Evolutionary conservation across 1,140 invertebrate species (phyloP).

Genomic region (Acarapis woodi): DNA sequence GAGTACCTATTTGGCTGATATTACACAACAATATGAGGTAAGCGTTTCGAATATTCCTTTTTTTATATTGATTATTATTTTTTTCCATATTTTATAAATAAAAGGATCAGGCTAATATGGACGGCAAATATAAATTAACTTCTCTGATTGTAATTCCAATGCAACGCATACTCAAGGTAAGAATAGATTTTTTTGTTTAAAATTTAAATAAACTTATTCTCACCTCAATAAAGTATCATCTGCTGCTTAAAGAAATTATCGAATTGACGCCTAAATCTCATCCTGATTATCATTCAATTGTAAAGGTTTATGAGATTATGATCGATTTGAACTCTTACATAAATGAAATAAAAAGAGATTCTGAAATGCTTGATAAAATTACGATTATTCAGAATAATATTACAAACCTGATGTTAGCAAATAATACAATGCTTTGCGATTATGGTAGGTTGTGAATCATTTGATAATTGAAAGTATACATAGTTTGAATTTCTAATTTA

Average conservation of each 20-base stretch:
- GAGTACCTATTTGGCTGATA: slow-evolving; percentile 27
- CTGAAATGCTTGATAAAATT: slow-evolving; percentile 65
- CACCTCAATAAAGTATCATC: too few species aligned
- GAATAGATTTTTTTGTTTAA: too few species aligned
- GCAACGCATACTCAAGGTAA: slow-evolving; percentile 85
- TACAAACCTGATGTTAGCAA: slow-evolving; percentile 24
- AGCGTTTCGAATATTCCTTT: too few species aligned
- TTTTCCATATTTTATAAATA: too few species aligned
- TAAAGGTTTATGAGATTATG: slow-evolving; percentile 79
- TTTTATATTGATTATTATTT: too few species aligned
- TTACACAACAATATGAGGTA: slow-evolving; percentile 28
- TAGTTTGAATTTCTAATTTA: too few species aligned
- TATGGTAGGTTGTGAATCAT: too few species aligned
- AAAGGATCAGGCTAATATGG: too few species aligned
- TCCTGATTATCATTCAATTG: slow-evolving; percentile 49
- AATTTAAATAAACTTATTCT: too few species aligned
- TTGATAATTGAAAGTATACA: too few species aligned
- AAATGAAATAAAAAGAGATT: slow-evolving; percentile 92
- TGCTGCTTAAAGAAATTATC: slow-evolving; percentile 52
- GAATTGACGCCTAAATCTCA: slow-evolving; percentile 43
- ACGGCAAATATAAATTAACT: slow-evolving; percentile 70
- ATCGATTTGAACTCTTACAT: slow-evolving; percentile 84
- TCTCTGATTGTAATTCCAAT: slow-evolving; percentile 88
- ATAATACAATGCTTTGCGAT: slow-evolving; percentile 43
- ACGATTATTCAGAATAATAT: slow-evolving; percentile 49